Base-by-base conservation (phyloP, 1,140 invertebrate genomes). In the Drosophila saltans region DNA sequence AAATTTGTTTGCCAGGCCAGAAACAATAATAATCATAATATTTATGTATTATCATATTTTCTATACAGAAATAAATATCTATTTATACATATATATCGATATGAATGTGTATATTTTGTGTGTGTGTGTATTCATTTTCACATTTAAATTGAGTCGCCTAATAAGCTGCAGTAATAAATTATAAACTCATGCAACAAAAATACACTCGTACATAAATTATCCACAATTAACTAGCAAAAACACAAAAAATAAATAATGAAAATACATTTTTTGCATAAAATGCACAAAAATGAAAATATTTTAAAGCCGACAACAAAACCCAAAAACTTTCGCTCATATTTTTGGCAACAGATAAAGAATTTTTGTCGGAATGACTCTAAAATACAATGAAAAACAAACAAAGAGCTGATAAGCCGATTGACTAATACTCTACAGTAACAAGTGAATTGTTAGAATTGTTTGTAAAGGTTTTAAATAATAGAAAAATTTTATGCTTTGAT, bases 161-260 rank as follows among this genome's bases (percentile, higher is more conserved):
- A 86, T 86, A 86, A 86, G 83, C 83, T 86, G 83, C 83, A 86
- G 83, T 86, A 86, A 86, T 86, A 86, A 86, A 86, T 86, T 86
- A 86, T 88, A 84, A 81, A 80, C 76, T 52, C 77, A 88, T 86
- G 84, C 73, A 88, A 77, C 76, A 8, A 52, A 8, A 52, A 52
- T 52, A 10, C 9, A 52, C 24, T 52, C 21, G 8, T 52, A 86
- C 77, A 86, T 86, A 86, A 86, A 86, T 86, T 80, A 78, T 86
- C 56, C 72, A 59, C 83, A 86, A 86, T 86, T 86, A 86, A 86
- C 83, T 83, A 79, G 68, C 85, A 77, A 77, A 66, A 40, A 77
- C 71, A 7, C 16, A 45, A 48, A 48, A 2, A 24, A 9, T 7
- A 45, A 45, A 1, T 7, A 45, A 45, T 36, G 6, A 21, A 21